Base-by-base conservation (phyloP, 1,140 invertebrate genomes). In the Caenorhabditis latens region DNA sequence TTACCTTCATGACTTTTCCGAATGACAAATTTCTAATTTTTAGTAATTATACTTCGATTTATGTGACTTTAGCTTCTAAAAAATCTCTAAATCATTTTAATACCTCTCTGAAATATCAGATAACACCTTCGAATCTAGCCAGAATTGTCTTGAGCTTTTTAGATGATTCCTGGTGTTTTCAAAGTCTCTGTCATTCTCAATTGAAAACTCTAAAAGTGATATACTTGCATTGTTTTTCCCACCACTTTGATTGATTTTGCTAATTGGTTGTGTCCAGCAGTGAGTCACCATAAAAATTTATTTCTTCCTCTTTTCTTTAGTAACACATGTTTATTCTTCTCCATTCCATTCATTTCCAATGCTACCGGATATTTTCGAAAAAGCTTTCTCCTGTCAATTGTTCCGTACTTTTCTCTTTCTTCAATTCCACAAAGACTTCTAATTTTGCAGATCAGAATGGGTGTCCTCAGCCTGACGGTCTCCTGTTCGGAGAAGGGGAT, bases 401-500 rank as follows among this genome's bases (percentile, higher is more conserved):
- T 32, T 32, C 32, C 32, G 32, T 46, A 7, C 65, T 71, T n/a
- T 71, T 2, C 13, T 71, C 19, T 48, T n/a, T 46, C n/a, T 46
- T 48, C 19, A 13, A n/a, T 21, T 21, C 42, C 11, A 19, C 24
- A 19, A 53, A 53, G 0, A 8, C 46, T 75, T 19, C 14, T 46
- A 0, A 46, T n/a, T n/a, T 58, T 19, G 8, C 71, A 79, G 71
- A 79, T 63, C 43, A 61, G 40, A 48, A 92, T 93, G 92, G 91
- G 91, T 55, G 86, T 96, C 71, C 93, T 99, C 85, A 97, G 97
- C 89, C 95, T 99, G 90, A 97, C 97, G 93, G 97, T 99, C 93
- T 96, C 96, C 91, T 96, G 98, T 91, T 95, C 96, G 90, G 97
- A 97, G 90, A 95, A 96, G 92, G 96, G 96, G 93, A 96, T 97